Evolutionary conservation across 2,888 invertebrate genomes (phyloP), one percentile per base, ranked within the genome.

Genomic region (Hirtodrosophila confusa): DNA sequence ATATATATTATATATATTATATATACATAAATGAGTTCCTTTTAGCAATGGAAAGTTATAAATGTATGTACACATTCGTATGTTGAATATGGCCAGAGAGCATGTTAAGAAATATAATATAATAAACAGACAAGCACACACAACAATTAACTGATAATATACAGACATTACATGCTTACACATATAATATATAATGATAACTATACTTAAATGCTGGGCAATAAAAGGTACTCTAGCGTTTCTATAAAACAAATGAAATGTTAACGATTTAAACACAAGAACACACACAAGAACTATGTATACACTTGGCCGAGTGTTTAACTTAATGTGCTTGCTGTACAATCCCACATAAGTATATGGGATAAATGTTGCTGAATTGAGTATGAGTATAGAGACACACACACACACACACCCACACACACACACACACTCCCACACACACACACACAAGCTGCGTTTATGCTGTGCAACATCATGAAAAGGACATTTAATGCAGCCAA

Each of bases 141-240:
- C 10, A 23, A 48, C 17, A 17, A 17, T 17, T 17, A 35, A 48
- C 24, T 31, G 31, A 4, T 31, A 35, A 37, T 29, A 69, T 63
- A 70, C 33, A 58, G 49, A 48, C 31, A 55, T 45, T 17, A 50
- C 40, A 53, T 47, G 56, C 12, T 27, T 29, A 29, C 37, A 51
- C 29, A 39, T 29, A 27, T 27, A 1, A 27, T 27, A 27, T 57
- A 63, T n/a, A 60, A 17, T 57, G 71, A 68, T 53, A 62, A 69
- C 64, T 85, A 66, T 78, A 87, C 66, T 57, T 76, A 67, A 87
- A 83, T 86, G 83, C 83, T 88, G 76, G 85, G 77, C 86, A 86
- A 79, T 83, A 86, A 82, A 63, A 68, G 73, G 68, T 86, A 86
- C 27, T 71, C 78, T 79, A 75, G 71, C 56, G 67, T 69, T 63